Conservation (phyloP, 1,140 invertebrate species). For the Temnothorax nylanderi region DNA sequence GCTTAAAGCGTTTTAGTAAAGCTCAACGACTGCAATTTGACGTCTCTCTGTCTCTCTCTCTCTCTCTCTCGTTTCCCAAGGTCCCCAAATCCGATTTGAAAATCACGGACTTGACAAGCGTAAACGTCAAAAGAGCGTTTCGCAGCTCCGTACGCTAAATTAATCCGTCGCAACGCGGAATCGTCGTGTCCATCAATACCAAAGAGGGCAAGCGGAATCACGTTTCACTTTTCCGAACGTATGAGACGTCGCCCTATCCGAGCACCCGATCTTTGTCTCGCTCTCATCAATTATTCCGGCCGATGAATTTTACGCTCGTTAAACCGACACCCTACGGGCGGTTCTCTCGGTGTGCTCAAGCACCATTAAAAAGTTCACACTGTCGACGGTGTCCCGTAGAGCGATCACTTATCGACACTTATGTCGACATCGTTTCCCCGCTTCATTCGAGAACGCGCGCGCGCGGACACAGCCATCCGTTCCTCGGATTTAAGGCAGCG, state of each 20-base stretch:
- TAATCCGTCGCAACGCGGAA: conserved; percentile 5
- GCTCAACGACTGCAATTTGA: conserved; percentile 1
- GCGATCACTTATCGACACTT: conserved; percentile 63
- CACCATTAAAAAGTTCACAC: conserved; percentile 59
- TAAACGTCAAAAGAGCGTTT: background rate
- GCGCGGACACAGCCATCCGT: background rate
- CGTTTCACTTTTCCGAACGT: conserved; percentile 10
- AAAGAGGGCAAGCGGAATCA: conserved; percentile 30
- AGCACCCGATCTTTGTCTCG: conserved; percentile 38
- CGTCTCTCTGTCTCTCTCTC: conserved; percentile 6
- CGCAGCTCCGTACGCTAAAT: conserved; percentile 1
- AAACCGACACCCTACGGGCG: conserved; percentile 52
- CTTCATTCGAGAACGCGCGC: background rate
- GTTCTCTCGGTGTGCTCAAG: conserved; percentile 31
- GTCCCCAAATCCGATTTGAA: conserved; percentile 10
- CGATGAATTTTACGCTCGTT: conserved; percentile 65
- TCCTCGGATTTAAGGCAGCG: conserved; percentile 18
- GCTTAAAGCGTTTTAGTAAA: conserved; percentile 9
- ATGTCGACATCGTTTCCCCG: conserved; percentile 48
- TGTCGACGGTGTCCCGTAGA: conserved; percentile 46
- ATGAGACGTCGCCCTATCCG: conserved; percentile 28
- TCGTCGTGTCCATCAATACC: conserved; percentile 1
- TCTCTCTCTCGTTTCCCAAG: background rate
- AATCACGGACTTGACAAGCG: background rate
- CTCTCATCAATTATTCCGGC: conserved; percentile 61